phyloP scores from a whole-genome alignment of 2,113 vertebrate genomes.

The Gallinago media region DNA sequence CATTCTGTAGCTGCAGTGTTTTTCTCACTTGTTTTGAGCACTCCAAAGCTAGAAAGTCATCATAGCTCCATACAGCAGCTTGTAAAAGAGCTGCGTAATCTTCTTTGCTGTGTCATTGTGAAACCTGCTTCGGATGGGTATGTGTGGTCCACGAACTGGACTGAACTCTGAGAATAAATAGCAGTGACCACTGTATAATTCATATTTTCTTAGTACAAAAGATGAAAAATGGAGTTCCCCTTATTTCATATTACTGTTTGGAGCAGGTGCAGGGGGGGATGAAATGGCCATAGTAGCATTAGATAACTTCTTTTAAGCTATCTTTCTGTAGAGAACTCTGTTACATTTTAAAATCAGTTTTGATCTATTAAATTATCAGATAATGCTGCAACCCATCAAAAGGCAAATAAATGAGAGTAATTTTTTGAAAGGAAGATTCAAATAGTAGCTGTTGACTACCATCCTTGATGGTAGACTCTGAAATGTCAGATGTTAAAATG shows the following conservation, averaged over 20 bases:
- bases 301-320: not conserved
- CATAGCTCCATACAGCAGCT: not conserved
- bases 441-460: not conserved
- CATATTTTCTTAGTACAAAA: not conserved
- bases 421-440: not conserved
- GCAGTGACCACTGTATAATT: not conserved
- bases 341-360: not conserved
- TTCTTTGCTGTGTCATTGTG: not conserved
- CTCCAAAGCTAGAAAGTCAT: not conserved
- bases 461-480: not conserved
- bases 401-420: not conserved
- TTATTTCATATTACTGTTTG: not conserved
- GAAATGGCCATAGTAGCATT: not conserved
- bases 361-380: not conserved
- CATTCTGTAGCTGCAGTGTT: not conserved
- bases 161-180: not conserved
- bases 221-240: not conserved
- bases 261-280: too few relatives aligned
- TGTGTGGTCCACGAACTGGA: not conserved
- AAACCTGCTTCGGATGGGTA: not conserved
- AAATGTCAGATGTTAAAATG: not conserved
- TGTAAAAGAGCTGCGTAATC: not conserved
- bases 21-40: not conserved
- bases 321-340: not conserved
- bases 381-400: not conserved